Percentiles rank a stretch among this genome's conserved stretches.
phyloP scores from a whole-genome alignment of 2,888 invertebrate genomes.

The Ectemnius continuus region DNA sequence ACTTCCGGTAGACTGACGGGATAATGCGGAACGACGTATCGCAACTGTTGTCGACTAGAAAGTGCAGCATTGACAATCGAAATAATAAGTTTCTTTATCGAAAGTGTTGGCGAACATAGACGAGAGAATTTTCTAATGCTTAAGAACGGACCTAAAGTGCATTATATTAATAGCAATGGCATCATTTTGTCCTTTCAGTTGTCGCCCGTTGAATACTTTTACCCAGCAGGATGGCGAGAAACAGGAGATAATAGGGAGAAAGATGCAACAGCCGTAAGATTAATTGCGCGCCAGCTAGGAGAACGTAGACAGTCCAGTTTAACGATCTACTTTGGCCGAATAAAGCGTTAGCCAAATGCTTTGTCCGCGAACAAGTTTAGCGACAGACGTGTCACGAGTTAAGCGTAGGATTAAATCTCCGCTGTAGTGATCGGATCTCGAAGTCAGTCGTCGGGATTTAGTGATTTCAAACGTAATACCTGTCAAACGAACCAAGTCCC shows the following conservation, averaged over 20 bases:
- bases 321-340: too few relatives aligned
- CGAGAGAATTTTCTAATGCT: slow-evolving; percentile 56
- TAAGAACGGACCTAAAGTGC: slow-evolving; percentile 61
- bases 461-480: slow-evolving; percentile 2
- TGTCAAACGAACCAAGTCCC: slow-evolving; percentile 2
- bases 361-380: too few relatives aligned
- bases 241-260: not conserved
- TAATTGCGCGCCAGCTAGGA: not conserved
- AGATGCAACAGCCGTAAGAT: not conserved
- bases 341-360: too few relatives aligned
- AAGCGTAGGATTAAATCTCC: too few relatives aligned
- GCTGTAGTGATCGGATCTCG: too few relatives aligned
- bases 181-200: slow-evolving; percentile 36
- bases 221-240: not conserved
- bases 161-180: slow-evolving; percentile 50
- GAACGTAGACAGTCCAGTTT: not conserved
- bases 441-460: not conserved
- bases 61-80: slow-evolving; percentile 78
- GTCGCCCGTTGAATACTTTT: slow-evolving; percentile 16
- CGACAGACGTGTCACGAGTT: too few relatives aligned
- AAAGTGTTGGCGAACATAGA: slow-evolving; percentile 45
- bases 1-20: slow-evolving; percentile 26
- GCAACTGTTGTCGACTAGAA: slow-evolving; percentile 65
- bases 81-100: slow-evolving; percentile 66
- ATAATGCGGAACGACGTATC: slow-evolving; percentile 36